These are phyloP conservation scores for Zootoca vivipara DNA, from an alignment of 2,113 vertebrate species.

Conservation along the genomic window DNA sequence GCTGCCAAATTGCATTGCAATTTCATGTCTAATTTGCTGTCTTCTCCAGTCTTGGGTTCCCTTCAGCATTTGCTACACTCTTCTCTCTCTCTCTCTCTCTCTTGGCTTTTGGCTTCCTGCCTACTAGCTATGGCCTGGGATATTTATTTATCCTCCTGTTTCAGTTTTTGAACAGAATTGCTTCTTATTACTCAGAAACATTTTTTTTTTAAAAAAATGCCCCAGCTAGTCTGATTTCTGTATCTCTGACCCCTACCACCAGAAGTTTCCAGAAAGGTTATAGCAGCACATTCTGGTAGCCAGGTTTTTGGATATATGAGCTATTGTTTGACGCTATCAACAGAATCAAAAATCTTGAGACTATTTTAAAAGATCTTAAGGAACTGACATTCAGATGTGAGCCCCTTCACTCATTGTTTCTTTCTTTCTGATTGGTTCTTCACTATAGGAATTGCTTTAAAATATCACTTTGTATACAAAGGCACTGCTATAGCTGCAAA, in stretches of 20 bases:
- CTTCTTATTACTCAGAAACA: slow-evolving; percentile 29
- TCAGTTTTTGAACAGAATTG: slow-evolving; percentile 30
- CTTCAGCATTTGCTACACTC: slow-evolving; percentile 38
- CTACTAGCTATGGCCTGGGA: slow-evolving; percentile 19
- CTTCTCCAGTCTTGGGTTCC: slow-evolving; percentile 55
- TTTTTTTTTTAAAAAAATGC: neutral
- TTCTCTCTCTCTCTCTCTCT: neutral
- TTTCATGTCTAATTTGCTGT: slow-evolving; percentile 67
- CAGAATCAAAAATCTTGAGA: neutral
- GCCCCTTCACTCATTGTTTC: neutral
- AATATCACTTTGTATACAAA: neutral
- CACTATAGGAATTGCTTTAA: neutral
- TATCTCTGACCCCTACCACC: neutral
- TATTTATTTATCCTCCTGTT: neutral
- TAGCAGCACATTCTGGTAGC: neutral
- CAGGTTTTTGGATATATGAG: neutral
- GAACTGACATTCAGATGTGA: neutral
- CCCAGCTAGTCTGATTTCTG: neutral
- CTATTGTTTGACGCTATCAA: neutral
- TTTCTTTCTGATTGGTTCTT: neutral
- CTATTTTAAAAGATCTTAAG: neutral
- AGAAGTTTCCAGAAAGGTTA: neutral
- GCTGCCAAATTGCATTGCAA: slow-evolving; percentile 67
- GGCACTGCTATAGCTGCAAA: neutral
- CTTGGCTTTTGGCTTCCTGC: slow-evolving; percentile 41